phyloP scores from a whole-genome alignment of 2,888 invertebrate genomes.

The Ceratothoa steindachneri region DNA sequence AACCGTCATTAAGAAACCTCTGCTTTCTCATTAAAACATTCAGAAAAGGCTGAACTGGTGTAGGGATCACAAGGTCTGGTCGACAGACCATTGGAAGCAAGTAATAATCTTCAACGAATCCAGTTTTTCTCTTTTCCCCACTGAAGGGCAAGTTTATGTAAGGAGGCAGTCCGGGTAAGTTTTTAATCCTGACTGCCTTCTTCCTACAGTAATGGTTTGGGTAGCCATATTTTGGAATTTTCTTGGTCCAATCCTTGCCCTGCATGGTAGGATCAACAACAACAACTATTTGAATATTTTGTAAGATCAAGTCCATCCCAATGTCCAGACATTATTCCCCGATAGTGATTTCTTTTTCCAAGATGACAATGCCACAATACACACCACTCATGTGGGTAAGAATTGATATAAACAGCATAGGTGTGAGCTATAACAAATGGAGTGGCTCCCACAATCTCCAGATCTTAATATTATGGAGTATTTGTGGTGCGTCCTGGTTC shows the following conservation, averaged over 20 bases:
- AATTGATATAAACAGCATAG: neutral
- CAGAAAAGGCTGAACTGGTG: neutral
- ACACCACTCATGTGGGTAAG: neutral
- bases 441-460: neutral
- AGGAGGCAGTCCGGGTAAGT: neutral
- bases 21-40: constrained; percentile 12
- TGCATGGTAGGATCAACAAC: neutral
- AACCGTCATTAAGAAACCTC: neutral
- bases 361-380: neutral
- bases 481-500: neutral
- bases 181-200: neutral
- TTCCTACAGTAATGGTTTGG: neutral
- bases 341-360: neutral
- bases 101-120: neutral
- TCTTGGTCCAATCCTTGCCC: neutral
- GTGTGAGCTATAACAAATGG: neutral
- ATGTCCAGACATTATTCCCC: neutral
- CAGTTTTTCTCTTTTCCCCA: neutral
- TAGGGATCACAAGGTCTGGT: neutral
- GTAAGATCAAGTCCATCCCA: neutral
- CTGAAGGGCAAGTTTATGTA: neutral
- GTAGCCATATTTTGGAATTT: neutral
- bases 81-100: neutral
- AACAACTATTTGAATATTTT: no score
- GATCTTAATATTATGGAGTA: constrained; percentile 11